phyloP scores from a whole-genome alignment of 1,140 invertebrate species.

The Chironomus tepperi region DNA sequence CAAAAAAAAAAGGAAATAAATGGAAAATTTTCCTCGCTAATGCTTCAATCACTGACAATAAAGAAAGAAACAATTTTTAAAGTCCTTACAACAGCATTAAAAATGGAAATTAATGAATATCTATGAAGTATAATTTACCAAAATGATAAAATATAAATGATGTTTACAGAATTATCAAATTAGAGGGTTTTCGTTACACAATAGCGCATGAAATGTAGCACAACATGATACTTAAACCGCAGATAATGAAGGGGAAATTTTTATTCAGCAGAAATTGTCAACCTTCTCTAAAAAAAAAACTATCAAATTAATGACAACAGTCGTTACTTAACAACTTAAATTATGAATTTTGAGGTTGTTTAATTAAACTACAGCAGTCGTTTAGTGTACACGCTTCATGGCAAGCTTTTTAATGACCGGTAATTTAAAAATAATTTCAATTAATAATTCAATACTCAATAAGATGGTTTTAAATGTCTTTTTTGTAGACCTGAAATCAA shows the following conservation, averaged over 20 bases:
- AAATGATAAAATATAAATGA: slow-evolving; percentile 10
- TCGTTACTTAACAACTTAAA: neutral
- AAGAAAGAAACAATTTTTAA: neutral
- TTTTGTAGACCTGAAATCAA: too few species aligned
- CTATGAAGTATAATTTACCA: slow-evolving; percentile 2
- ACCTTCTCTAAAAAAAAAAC: neutral
- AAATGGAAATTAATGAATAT: neutral
- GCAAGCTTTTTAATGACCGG: too few species aligned
- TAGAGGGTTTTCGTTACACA: neutral
- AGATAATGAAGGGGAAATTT: neutral
- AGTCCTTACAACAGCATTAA: neutral
- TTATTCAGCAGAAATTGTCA: neutral
- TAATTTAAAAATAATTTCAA: too few species aligned
- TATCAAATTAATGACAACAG: neutral
- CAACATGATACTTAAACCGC: neutral
- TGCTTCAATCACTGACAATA: slow-evolving; percentile 12
- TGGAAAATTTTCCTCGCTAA: neutral
- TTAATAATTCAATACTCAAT: too few species aligned
- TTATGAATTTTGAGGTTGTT: too few species aligned
- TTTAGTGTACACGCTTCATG: too few species aligned
- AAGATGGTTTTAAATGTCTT: too few species aligned
- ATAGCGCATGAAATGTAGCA: neutral
- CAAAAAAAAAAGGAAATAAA: neutral
- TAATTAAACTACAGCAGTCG: too few species aligned
- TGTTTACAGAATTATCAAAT: slow-evolving; percentile 14